These are phyloP conservation scores for Camptogramma bilineatum DNA, from an alignment of 2,888 invertebrate genomes.

Conservation along the genomic window DNA sequence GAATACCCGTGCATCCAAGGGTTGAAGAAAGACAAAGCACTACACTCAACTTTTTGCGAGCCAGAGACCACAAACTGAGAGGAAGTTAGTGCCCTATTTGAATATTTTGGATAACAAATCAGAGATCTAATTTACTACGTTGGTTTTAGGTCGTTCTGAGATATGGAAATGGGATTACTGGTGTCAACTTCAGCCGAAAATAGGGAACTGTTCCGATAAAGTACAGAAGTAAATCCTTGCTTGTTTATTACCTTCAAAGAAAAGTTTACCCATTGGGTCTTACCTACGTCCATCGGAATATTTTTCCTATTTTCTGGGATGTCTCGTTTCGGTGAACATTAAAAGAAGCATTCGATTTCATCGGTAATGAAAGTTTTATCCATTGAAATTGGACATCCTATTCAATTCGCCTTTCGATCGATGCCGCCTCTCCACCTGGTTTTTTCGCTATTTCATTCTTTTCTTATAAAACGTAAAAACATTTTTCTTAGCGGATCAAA, in stretches of 20 bases:
- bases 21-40: slow-evolving; percentile 29
- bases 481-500: slow-evolving; percentile 21
- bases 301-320: slow-evolving; percentile 40
- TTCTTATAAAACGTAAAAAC: slow-evolving; percentile 12
- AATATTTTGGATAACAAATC: background rate
- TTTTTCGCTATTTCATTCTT: slow-evolving; percentile 11
- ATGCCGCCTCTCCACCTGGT: slow-evolving; percentile 21
- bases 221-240: slow-evolving; percentile 45
- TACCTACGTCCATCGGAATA: slow-evolving; percentile 37
- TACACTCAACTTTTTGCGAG: slow-evolving; percentile 46
- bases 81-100: slow-evolving; percentile 43
- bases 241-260: slow-evolving; percentile 27
- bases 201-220: slow-evolving; percentile 52
- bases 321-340: slow-evolving; percentile 43
- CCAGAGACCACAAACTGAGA: slow-evolving; percentile 31
- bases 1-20: slow-evolving; percentile 44
- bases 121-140: slow-evolving; percentile 8
- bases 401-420: slow-evolving; percentile 34
- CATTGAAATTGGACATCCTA: slow-evolving; percentile 37
- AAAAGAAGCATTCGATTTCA: slow-evolving; percentile 43
- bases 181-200: slow-evolving; percentile 64
- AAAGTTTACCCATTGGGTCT: slow-evolving; percentile 30
- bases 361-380: slow-evolving; percentile 43
- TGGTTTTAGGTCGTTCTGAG: slow-evolving; percentile 47
- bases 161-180: slow-evolving; percentile 68